phyloP scores from a whole-genome alignment of 2,113 vertebrate species.

The Coptodon bakossiorum region DNA sequence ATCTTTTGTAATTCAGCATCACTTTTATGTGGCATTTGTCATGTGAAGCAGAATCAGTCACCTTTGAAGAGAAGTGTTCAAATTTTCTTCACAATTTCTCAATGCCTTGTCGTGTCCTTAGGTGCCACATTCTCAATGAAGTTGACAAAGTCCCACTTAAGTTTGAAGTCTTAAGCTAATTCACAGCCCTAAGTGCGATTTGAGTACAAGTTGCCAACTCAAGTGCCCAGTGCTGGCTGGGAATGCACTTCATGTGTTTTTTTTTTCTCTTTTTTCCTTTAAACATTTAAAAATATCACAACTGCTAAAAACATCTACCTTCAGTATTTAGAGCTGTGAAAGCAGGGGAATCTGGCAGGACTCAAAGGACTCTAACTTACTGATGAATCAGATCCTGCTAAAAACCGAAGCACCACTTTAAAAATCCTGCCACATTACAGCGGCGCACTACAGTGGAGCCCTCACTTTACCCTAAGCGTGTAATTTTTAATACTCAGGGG shows the following conservation, averaged over 20 bases:
- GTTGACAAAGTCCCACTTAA: neutral
- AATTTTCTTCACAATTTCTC: neutral
- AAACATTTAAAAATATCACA: neutral
- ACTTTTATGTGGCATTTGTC: neutral
- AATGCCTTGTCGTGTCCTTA: neutral
- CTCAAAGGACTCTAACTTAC: slow-evolving; percentile 35
- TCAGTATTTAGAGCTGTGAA: neutral
- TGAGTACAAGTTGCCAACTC: neutral
- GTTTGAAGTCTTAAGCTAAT: neutral
- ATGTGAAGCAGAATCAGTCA: neutral
- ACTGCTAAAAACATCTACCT: slow-evolving; percentile 15
- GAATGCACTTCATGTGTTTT: neutral
- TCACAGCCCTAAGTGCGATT: neutral
- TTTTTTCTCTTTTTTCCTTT: neutral
- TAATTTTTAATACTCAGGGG: slow-evolving; percentile 51
- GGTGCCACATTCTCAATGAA: neutral
- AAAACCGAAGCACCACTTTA: slow-evolving; percentile 41
- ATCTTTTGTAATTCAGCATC: neutral
- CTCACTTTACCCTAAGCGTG: slow-evolving; percentile 47
- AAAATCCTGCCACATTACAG: slow-evolving; percentile 33
- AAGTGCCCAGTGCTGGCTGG: neutral
- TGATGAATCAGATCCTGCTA: slow-evolving; percentile 46
- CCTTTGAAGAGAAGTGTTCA: neutral
- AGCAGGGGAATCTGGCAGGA: slow-evolving; percentile 12
- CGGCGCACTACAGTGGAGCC: slow-evolving; percentile 1